phyloP scores from a whole-genome alignment of 2,888 invertebrate genomes.

The Tiliacea aurago region DNA sequence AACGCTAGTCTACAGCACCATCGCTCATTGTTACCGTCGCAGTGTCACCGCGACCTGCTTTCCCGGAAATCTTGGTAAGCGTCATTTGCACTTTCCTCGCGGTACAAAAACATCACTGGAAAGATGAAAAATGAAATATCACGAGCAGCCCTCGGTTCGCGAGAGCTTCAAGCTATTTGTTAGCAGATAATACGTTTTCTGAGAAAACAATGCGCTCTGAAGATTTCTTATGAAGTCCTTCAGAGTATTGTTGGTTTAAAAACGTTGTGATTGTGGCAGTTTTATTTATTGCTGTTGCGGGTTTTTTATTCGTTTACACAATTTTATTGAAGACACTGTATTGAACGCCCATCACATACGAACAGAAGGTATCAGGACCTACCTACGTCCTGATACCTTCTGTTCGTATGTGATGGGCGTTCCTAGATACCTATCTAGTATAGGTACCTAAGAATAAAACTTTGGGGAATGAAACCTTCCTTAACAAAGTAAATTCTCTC shows the following conservation, averaged over 20 bases:
- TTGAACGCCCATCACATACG: not conserved
- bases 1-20: conserved; percentile 71
- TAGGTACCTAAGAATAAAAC: too few species aligned
- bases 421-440: too few species aligned
- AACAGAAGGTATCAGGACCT: not conserved
- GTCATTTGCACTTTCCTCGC: conserved; percentile 87
- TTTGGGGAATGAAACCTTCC: too few species aligned
- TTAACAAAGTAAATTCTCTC: too few species aligned
- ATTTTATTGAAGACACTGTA: not conserved
- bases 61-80: conserved; percentile 81
- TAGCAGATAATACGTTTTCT: conserved; percentile 62
- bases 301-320: not conserved
- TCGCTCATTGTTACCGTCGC: conserved; percentile 69
- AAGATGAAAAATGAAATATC: conserved; percentile 88
- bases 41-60: conserved; percentile 75
- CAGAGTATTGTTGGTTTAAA: conserved; percentile 31
- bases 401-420: too few species aligned
- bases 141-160: conserved; percentile 72
- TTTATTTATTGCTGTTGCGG: conserved; percentile 9
- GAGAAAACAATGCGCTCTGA: conserved; percentile 56
- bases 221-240: conserved; percentile 42
- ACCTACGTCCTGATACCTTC: too few species aligned
- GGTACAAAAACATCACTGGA: conserved; percentile 79
- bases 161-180: conserved; percentile 61
- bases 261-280: conserved; percentile 30